Evolutionary conservation across 2,888 invertebrate species (phyloP).

Genomic region (Clanis bilineata): DNA sequence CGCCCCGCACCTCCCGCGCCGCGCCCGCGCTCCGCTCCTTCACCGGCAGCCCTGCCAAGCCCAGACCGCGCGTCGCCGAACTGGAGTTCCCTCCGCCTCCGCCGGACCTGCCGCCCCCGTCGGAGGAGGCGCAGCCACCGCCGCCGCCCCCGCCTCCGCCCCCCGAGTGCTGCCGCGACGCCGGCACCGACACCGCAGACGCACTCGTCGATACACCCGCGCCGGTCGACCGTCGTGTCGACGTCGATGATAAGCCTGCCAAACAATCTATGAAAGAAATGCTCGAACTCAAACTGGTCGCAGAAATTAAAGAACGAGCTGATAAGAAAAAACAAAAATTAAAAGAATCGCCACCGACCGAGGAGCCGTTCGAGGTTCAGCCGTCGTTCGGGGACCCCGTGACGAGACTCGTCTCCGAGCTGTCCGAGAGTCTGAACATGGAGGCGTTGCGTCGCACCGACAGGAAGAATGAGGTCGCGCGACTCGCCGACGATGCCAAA

Average conservation of each 20-base stretch:
- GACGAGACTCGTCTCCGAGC: conserved; percentile 90
- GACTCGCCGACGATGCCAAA: conserved; percentile 37
- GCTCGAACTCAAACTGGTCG: conserved; percentile 89
- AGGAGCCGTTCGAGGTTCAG: conserved; percentile 44
- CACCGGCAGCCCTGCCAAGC: conserved; percentile 86
- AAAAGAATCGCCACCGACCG: conserved; percentile 77
- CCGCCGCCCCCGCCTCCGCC: conserved; percentile 69
- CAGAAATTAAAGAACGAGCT: conserved; percentile 91
- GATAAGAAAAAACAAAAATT: conserved; percentile 83
- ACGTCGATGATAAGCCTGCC: conserved; percentile 52
- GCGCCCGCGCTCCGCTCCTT: conserved; percentile 78
- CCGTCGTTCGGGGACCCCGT: conserved; percentile 86
- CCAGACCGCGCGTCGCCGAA: conserved; percentile 89
- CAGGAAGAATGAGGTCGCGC: conserved; percentile 48
- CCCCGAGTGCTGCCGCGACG: conserved; percentile 68
- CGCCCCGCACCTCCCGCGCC: conserved; percentile 61
- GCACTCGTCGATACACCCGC: conserved; percentile 70
- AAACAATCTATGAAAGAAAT: conserved; percentile 89
- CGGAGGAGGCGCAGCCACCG: conserved; percentile 82
- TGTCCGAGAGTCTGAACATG: conserved; percentile 91
- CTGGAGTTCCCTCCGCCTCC: conserved; percentile 95
- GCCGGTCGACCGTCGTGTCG: conserved; percentile 80
- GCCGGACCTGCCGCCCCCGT: conserved; percentile 89
- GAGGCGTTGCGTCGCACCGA: conserved; percentile 57
- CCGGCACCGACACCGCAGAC: conserved; percentile 61